Evolutionary conservation across 2,888 invertebrate species (phyloP).

Genomic region (Ennomos erosarius): DNA sequence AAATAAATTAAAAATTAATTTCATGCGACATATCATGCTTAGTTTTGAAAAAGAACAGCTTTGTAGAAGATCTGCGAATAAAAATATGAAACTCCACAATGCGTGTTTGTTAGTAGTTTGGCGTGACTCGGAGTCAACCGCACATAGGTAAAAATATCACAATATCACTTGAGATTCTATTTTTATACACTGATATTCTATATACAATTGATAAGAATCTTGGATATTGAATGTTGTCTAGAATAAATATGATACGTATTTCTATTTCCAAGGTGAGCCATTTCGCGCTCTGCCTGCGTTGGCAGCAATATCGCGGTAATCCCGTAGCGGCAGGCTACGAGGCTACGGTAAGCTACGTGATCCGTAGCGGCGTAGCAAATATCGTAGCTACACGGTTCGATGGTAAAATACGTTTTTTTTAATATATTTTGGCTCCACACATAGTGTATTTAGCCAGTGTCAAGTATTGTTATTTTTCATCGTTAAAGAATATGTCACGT

Average conservation of each 20-base stretch:
- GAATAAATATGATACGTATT: conserved; percentile 28
- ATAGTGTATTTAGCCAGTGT: too few relatives aligned
- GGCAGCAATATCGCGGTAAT: conserved; percentile 32
- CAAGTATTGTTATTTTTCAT: too few relatives aligned
- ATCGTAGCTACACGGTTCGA: background rate
- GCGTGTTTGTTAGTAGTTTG: background rate
- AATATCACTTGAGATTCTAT: too few relatives aligned
- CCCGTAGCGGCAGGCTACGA: conserved; percentile 30
- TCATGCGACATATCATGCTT: too few relatives aligned
- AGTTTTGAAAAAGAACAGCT: too few relatives aligned
- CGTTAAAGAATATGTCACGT: too few relatives aligned
- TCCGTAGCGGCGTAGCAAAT: conserved; percentile 37
- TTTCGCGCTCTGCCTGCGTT: conserved; percentile 41
- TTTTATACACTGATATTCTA: background rate
- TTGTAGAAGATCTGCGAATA: too few relatives aligned
- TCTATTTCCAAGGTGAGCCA: conserved; percentile 18
- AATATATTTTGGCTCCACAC: too few relatives aligned
- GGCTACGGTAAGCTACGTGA: conserved; percentile 34
- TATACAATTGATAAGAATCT: conserved; percentile 1
- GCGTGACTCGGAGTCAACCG: too few relatives aligned
- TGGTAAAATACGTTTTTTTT: too few relatives aligned
- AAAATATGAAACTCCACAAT: background rate
- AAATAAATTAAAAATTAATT: too few relatives aligned
- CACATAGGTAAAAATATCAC: too few relatives aligned
- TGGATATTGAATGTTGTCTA: conserved; percentile 16